Percentiles rank a stretch among this genome's conserved stretches.
These are phyloP conservation scores for Caenorhabditis sinica DNA, from an alignment of 2,888 invertebrate genomes.

Conservation along the genomic window DNA sequence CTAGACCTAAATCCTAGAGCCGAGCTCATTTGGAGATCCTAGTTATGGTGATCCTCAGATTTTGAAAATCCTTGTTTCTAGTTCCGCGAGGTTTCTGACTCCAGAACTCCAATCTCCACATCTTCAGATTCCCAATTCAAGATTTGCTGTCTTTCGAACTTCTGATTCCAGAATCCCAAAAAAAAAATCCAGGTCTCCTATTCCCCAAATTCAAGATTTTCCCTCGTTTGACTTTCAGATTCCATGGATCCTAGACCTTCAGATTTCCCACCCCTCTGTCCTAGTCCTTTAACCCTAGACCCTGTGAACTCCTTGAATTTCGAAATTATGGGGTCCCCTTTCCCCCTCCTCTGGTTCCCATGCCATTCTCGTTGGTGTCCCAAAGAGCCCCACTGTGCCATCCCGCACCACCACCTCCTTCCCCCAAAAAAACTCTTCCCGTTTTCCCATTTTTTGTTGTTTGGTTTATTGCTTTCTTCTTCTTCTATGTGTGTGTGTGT, in stretches of 20 bases:
- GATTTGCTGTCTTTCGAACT: neutral
- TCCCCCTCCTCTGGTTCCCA: slow-evolving; percentile 8
- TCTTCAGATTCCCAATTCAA: neutral
- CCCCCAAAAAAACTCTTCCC: neutral
- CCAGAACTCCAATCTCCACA: neutral
- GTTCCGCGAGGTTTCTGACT: no score
- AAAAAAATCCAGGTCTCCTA: neutral
- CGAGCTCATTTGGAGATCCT: no score
- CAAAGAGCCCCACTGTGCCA: neutral
- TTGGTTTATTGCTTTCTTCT: slow-evolving; percentile 28
- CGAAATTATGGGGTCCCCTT: neutral
- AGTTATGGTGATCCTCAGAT: no score
- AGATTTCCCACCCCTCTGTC: neutral
- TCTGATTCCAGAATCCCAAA: no score
- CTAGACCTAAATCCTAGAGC: no score
- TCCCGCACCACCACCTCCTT: neutral
- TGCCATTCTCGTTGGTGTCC: neutral
- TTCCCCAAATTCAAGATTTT: neutral
- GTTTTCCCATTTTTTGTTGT: slow-evolving; percentile 16
- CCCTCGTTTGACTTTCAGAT: no score
- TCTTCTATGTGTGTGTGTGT: slow-evolving; percentile 7
- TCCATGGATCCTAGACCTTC: neutral
- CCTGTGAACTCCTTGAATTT: neutral
- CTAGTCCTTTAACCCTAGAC: neutral
- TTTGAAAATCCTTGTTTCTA: no score